Conservation (phyloP, 2,888 invertebrate genomes). For the Melieria omissa region DNA sequence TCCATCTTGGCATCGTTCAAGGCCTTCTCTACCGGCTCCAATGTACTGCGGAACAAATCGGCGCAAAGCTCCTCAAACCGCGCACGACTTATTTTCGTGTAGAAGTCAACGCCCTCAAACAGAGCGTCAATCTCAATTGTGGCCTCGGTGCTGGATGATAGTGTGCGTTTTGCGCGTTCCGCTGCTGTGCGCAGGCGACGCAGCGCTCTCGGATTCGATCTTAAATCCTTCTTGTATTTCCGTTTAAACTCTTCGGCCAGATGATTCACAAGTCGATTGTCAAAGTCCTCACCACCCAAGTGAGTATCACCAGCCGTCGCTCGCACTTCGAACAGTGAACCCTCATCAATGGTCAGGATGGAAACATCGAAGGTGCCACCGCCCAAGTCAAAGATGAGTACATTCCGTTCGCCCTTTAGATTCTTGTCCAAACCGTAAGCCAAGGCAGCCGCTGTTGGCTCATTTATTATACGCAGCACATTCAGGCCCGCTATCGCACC, state of each 20-base stretch:
- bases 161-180: conserved; percentile 80
- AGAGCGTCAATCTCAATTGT: conserved; percentile 80
- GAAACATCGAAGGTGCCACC: conserved; percentile 97
- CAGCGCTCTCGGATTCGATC: conserved; percentile 73
- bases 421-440: conserved; percentile 92
- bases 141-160: conserved; percentile 83
- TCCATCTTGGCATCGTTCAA: conserved; percentile 82
- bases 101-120: conserved; percentile 77
- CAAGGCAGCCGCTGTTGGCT: conserved; percentile 91
- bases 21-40: conserved; percentile 83
- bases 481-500: conserved; percentile 91
- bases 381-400: conserved; percentile 72
- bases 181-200: conserved; percentile 79
- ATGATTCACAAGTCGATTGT: conserved; percentile 86
- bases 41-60: conserved; percentile 77
- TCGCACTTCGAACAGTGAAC: conserved; percentile 87
- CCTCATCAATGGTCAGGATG: conserved; percentile 92
- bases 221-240: conserved; percentile 77
- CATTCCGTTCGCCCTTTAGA: conserved; percentile 82
- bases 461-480: conserved; percentile 90
- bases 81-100: conserved; percentile 78
- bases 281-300: conserved; percentile 91
- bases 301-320: conserved; percentile 94
- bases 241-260: conserved; percentile 88
- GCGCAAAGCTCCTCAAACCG: conserved; percentile 81